Base-by-base conservation (phyloP, 2,888 invertebrate species). In the Rutpela maculata region DNA sequence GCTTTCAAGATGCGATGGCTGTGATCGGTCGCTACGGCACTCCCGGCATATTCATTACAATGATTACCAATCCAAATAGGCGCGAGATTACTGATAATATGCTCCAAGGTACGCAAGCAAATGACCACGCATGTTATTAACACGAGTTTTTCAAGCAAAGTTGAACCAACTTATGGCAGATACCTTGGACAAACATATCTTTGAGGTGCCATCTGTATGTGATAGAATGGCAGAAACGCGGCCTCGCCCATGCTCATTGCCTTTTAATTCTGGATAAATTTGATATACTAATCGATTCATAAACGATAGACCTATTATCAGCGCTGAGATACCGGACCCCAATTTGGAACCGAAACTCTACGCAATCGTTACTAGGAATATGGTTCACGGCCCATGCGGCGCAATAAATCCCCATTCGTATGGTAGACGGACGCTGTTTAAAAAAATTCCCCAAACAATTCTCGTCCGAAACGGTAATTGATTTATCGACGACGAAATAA, bases 351-450 rank as follows among this genome's bases (percentile, higher is more conserved):
- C 59, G 6, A 22, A 69, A 12, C 18, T 77, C 43, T 50, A 77
- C 22, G 63, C 55, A 12, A 62, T 68, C 11, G 70, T 80, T 26
- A 68, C 62, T 84, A 86, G 79, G 76, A 18, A 71, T 70, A 90
- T 89, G 87, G 83, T 87, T 55, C 89, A 90, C 86, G 89, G 89
- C 59, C 89, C 89, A 62, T 89, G 90, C 81, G 89, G 89, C 0
- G 18, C 15, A 1, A 1, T 57, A 0, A 76, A 76, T 17, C 67
- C 59, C 9, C 11, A 50, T n/a, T 57, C 90, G 90, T 84, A 90
- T 89, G 88, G 78, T 75, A 55, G 85, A 88, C 79, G 87, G 87
- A 67, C 86, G 86, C 75, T 89, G 88, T 78, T 79, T 83, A 9
- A 87, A 88, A 76, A 56, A 75, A 12, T 84, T 60, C 68, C 83